Evolutionary conservation across 2,888 invertebrate genomes (phyloP).

Genomic region (Parnassius orleans): DNA sequence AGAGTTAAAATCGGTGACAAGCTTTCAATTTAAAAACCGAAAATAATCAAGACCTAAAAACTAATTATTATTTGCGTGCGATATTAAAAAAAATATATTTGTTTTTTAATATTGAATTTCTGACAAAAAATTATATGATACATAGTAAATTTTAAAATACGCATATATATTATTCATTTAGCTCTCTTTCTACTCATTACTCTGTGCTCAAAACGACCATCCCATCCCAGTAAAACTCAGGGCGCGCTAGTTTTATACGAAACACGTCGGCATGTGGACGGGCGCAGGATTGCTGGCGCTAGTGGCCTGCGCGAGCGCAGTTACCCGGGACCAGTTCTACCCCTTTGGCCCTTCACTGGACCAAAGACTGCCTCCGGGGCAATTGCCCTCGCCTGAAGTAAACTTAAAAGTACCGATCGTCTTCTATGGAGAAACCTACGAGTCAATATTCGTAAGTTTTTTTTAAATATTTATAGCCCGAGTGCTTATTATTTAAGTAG

Average conservation of each 20-base stretch:
- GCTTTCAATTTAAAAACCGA: too few relatives aligned
- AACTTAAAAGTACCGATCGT: slow-evolving; percentile 86
- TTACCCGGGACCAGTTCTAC: slow-evolving; percentile 81
- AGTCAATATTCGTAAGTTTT: slow-evolving; percentile 90
- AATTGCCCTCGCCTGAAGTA: slow-evolving; percentile 84
- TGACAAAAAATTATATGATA: too few relatives aligned
- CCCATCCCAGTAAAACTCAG: not conserved
- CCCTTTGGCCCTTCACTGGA: slow-evolving; percentile 81
- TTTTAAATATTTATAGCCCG: not conserved
- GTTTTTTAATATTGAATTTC: too few relatives aligned
- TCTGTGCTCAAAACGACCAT: slow-evolving; percentile 9
- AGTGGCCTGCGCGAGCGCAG: slow-evolving; percentile 55
- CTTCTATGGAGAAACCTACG: slow-evolving; percentile 89
- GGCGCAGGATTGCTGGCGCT: slow-evolving; percentile 57
- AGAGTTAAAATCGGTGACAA: too few relatives aligned
- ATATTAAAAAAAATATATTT: too few relatives aligned
- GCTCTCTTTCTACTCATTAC: slow-evolving; percentile 4
- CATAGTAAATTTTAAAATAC: too few relatives aligned
- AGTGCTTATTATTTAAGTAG: too few relatives aligned
- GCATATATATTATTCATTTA: not conserved
- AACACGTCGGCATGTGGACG: slow-evolving; percentile 65
- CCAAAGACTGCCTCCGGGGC: slow-evolving; percentile 75
- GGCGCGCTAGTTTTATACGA: slow-evolving; percentile 47
- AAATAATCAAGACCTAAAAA: too few relatives aligned
- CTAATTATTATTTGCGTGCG: too few relatives aligned